Conservation (phyloP, 2,113 vertebrate species). For the Apodemus sylvaticus region DNA sequence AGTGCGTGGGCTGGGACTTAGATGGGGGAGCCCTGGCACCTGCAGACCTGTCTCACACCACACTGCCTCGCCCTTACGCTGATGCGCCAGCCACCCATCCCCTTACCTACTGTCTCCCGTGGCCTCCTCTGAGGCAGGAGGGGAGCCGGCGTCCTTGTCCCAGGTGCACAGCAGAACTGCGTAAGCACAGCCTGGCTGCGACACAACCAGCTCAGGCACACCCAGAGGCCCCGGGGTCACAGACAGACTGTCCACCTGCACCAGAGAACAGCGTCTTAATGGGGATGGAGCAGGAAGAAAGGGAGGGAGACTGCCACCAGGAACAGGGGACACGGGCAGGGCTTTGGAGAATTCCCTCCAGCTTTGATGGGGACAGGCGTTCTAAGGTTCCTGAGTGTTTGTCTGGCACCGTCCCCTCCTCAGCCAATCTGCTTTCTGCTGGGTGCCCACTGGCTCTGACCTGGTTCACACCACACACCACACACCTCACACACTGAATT, state of each 20-base stretch:
- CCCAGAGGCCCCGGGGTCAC: slow-evolving; percentile 93
- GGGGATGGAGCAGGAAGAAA: neutral
- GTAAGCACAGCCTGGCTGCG: slow-evolving; percentile 97
- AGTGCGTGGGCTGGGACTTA: neutral
- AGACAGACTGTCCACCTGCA: slow-evolving; percentile 96
- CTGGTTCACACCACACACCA: neutral
- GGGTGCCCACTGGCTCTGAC: neutral
- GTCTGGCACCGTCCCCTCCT: neutral
- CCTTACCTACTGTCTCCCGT: slow-evolving; percentile 82
- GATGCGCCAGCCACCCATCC: neutral
- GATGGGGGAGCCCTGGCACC: neutral
- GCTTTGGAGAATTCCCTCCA: neutral
- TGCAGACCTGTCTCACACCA: neutral
- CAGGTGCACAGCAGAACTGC: slow-evolving; percentile 95
- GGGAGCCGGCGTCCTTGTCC: slow-evolving; percentile 85
- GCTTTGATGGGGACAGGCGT: neutral
- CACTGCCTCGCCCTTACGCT: neutral
- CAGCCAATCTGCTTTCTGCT: neutral
- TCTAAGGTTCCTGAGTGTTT: neutral
- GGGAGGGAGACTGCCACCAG: neutral
- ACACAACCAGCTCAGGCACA: slow-evolving; percentile 95
- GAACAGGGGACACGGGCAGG: neutral
- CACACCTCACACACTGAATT: no score
- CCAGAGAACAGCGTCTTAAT: neutral
- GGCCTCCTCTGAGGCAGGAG: slow-evolving; percentile 55